These are phyloP conservation scores for Pangasius djambal DNA, from an alignment of 2,797 vertebrate genomes.

Conservation along the genomic window DNA sequence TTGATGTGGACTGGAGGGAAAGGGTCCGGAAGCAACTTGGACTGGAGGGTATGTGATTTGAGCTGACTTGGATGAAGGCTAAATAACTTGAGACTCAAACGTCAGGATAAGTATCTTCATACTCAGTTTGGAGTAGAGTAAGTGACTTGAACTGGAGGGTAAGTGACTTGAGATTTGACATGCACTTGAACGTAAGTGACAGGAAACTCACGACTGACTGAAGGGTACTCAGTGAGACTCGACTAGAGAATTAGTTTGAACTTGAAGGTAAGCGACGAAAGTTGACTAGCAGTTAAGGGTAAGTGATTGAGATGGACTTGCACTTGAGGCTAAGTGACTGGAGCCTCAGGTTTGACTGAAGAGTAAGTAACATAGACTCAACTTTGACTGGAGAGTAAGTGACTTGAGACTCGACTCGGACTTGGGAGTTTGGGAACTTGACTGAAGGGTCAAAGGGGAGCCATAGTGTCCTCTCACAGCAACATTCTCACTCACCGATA, in stretches of 20 bases:
- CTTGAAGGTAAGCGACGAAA: background rate
- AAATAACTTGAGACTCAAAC: background rate
- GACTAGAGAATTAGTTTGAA: background rate
- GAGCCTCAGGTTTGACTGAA: background rate
- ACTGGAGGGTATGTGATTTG: background rate
- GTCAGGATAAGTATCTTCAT: background rate
- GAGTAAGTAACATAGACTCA: background rate
- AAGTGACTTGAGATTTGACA: background rate
- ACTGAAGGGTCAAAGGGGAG: background rate
- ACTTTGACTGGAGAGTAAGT: too few species aligned
- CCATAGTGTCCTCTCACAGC: background rate
- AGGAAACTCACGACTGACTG: background rate
- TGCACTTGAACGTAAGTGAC: background rate
- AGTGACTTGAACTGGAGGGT: background rate
- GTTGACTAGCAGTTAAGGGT: background rate
- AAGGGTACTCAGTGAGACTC: background rate
- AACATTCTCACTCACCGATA: background rate
- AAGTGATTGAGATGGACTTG: background rate
- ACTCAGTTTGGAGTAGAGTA: background rate
- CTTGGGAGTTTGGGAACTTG: background rate
- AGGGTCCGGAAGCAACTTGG: background rate
- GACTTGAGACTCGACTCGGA: background rate
- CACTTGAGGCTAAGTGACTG: too few species aligned
- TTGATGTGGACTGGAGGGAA: background rate
- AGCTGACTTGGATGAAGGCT: background rate